Conservation (phyloP, 1,140 invertebrate genomes). For the Nymphalis io region DNA sequence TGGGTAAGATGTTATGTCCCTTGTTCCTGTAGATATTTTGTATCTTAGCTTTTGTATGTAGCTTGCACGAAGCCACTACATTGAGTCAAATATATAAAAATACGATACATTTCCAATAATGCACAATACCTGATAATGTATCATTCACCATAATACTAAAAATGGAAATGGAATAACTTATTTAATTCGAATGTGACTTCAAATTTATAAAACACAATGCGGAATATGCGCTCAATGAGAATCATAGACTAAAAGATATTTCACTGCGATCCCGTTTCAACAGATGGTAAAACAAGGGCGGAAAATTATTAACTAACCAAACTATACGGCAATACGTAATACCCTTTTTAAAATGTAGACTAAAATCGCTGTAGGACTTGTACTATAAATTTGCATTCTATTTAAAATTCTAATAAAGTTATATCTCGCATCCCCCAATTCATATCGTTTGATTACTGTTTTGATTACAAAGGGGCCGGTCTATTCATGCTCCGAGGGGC, state of each 20-base stretch:
- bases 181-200: conserved; percentile 30
- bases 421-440: conserved; percentile 57
- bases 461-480: conserved; percentile 63
- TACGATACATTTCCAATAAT: not conserved
- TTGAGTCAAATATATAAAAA: not conserved
- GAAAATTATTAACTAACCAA: conserved; percentile 9
- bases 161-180: conserved; percentile 33
- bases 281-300: conserved; percentile 24
- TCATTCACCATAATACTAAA: conserved; percentile 27
- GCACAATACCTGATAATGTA: not conserved
- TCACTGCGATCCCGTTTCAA: conserved; percentile 17
- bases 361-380: not conserved
- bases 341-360: not conserved
- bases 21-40: too few relatives aligned
- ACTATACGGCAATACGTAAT: not conserved
- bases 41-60: too few relatives aligned
- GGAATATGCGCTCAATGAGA: conserved; percentile 31
- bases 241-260: conserved; percentile 36
- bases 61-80: too few relatives aligned
- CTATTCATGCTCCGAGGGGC: conserved; percentile 49
- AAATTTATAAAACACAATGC: conserved; percentile 34
- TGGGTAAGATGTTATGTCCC: too few relatives aligned
- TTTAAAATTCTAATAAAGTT: conserved; percentile 74
- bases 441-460: conserved; percentile 71
- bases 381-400: conserved; percentile 25